Conservation (phyloP, 2,888 invertebrate species). For the Eristalis pertinax region DNA sequence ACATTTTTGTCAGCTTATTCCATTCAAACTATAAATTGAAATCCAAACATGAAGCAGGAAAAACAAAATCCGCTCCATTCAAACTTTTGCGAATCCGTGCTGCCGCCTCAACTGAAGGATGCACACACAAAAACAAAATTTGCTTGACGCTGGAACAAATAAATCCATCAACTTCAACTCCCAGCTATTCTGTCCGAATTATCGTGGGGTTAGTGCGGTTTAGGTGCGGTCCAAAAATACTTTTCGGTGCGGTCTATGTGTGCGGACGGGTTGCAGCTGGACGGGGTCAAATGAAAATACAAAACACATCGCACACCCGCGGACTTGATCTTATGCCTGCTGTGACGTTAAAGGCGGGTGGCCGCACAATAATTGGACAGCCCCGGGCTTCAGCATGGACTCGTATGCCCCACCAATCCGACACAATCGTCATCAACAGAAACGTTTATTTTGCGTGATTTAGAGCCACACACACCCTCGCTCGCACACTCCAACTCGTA, state of each 20-base stretch:
- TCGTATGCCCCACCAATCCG: background rate
- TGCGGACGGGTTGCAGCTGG: too few species aligned
- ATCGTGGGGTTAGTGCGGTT: conserved; percentile 27
- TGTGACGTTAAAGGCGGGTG: background rate
- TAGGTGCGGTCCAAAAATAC: background rate
- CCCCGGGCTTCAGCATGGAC: background rate
- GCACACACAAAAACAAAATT: background rate
- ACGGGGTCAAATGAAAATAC: background rate
- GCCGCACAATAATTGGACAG: conserved; percentile 19
- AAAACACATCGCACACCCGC: background rate
- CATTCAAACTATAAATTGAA: conserved; percentile 48
- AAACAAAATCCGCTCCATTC: conserved; percentile 11
- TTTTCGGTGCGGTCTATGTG: background rate
- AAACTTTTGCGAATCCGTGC: conserved; percentile 49
- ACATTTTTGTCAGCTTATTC: conserved; percentile 11
- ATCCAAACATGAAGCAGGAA: conserved; percentile 2
- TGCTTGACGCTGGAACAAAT: background rate
- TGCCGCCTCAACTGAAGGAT: conserved; percentile 1
- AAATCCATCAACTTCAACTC: conserved; percentile 45
- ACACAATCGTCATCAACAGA: background rate
- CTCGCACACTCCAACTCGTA: background rate
- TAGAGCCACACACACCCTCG: background rate
- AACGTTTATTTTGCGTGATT: background rate
- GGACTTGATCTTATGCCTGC: conserved; percentile 26
- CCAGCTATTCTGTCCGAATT: conserved; percentile 17